Evolutionary conservation across 92 coral and sea anemone species (phyloP).

Genomic region (Porites divaricata): DNA sequence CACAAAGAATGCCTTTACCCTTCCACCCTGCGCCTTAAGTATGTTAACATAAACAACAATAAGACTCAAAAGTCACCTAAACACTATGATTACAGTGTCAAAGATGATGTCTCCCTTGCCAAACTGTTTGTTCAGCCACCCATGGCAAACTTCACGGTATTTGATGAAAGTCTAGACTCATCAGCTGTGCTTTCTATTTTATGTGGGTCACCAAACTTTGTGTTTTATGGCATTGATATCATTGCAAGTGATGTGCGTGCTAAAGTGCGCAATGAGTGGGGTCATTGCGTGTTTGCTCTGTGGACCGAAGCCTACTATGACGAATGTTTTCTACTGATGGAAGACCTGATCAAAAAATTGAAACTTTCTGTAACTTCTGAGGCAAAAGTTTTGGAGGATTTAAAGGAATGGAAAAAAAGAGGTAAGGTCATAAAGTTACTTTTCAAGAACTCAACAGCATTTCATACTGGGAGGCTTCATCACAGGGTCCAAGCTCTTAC

Average conservation of each 20-base stretch:
- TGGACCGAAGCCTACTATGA: constrained; percentile 33
- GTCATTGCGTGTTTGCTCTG: constrained; percentile 42
- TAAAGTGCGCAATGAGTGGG: constrained; percentile 53
- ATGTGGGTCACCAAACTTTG: constrained; percentile 43
- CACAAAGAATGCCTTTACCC: constrained; percentile 18
- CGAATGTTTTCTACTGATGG: constrained; percentile 14
- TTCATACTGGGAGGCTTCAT: too few relatives aligned
- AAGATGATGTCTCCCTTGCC: constrained; percentile 40
- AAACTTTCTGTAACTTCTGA: background rate
- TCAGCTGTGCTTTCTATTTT: constrained; percentile 43
- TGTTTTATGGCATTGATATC: background rate
- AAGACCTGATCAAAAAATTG: background rate
- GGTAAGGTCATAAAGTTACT: background rate
- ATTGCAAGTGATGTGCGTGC: constrained; percentile 24
- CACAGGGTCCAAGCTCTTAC: too few relatives aligned
- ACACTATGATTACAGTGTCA: constrained; percentile 48
- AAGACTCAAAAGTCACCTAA: background rate
- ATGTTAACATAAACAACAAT: constrained; percentile 17
- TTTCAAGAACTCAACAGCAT: too few relatives aligned
- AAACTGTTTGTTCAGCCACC: constrained; percentile 43
- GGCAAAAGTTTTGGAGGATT: constrained; percentile 9
- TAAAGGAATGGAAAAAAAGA: constrained; percentile 27
- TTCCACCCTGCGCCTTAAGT: constrained; percentile 18
- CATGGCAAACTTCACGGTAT: constrained; percentile 42
- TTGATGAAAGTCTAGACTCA: constrained; percentile 45